These are phyloP conservation scores for Spodoptera littoralis DNA, from an alignment of 2,888 invertebrate species.

Conservation along the genomic window DNA sequence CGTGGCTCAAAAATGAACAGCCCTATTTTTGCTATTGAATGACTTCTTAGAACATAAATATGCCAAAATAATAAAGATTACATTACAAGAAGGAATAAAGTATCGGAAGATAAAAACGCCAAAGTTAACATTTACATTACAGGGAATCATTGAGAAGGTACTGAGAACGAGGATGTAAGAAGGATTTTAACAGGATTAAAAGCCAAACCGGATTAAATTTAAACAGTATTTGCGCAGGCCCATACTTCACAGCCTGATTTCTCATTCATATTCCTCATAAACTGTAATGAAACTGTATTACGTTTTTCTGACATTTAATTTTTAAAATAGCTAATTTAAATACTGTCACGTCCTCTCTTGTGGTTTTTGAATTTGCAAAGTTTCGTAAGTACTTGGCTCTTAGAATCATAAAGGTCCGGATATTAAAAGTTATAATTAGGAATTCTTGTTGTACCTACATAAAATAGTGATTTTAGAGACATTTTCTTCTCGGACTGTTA, in stretches of 20 bases:
- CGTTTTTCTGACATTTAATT: constrained; percentile 23
- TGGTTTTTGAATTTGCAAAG: constrained; percentile 7
- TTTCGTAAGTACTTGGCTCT: constrained; percentile 14
- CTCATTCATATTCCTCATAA: constrained; percentile 35
- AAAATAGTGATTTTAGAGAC: too few species aligned
- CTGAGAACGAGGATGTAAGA: constrained; percentile 11
- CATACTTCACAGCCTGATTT: constrained; percentile 32
- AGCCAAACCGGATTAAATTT: constrained; percentile 40
- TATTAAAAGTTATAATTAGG: constrained; percentile 8
- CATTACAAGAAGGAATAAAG: too few species aligned
- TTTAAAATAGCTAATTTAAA: constrained; percentile 31
- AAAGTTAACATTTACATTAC: too few species aligned
- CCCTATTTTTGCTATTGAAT: too few species aligned
- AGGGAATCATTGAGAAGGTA: constrained; percentile 4
- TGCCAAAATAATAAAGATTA: too few species aligned
- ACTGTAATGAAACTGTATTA: constrained; percentile 19
- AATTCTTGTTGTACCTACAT: neutral
- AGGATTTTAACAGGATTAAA: constrained; percentile 28
- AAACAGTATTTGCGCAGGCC: constrained; percentile 43
- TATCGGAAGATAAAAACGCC: too few species aligned
- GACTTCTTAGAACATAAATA: too few species aligned
- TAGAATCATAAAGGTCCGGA: constrained; percentile 10
- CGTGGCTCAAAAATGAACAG: too few species aligned
- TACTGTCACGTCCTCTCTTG: constrained; percentile 22
- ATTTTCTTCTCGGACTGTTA: too few species aligned